Evolutionary conservation across 1,140 invertebrate species (phyloP), one percentile per base, ranked within the genome.

Genomic region (Macrotrachela quadricornifera): DNA sequence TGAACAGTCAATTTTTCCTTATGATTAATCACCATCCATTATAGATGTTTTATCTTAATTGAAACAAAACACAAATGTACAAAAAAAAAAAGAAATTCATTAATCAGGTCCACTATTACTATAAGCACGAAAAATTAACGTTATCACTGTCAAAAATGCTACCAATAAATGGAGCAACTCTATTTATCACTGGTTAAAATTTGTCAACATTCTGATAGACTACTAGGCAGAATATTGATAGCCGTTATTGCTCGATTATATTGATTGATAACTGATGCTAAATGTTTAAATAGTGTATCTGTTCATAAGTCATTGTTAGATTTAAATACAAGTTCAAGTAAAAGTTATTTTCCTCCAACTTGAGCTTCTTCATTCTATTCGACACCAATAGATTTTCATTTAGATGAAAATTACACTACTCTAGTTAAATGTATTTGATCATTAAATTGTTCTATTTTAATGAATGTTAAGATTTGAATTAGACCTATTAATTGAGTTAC

Each of bases 331-430:
- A 11, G 44, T 40, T 18, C 41, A 49, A 49, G 50, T 50, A 57
- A 59, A 62, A 94, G 83, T 77, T 96, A 91, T 76, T 97, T 97
- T 64, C 92, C 92, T 74, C 97, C 97, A 21, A 91, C 95, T 75
- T 97, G 92, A 58, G 85, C 86, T 59, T 79, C 79, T 71, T 96
- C 91, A 71, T 87, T 91, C 91, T 91, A 97, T 76, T 97, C 91
- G 53, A 97, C 91, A 42, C 87, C 92, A 44, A 94, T 85, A 64
- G 81, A 88, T 48, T 79, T 75, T 46, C 79, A 77, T 51, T 82
- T 79, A 64, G 76, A 72, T 74, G 91, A 91, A 58, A 95, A 77
- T 59, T 82, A 84, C 60, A 85, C 91, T 46, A 95, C 81, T 55
- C 91, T 81, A 46, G 91, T 91, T 41, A 84, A 82, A 72, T 97